Evolutionary conservation across 2,888 invertebrate genomes (phyloP).

Genomic region (Tachystola acroxantha): DNA sequence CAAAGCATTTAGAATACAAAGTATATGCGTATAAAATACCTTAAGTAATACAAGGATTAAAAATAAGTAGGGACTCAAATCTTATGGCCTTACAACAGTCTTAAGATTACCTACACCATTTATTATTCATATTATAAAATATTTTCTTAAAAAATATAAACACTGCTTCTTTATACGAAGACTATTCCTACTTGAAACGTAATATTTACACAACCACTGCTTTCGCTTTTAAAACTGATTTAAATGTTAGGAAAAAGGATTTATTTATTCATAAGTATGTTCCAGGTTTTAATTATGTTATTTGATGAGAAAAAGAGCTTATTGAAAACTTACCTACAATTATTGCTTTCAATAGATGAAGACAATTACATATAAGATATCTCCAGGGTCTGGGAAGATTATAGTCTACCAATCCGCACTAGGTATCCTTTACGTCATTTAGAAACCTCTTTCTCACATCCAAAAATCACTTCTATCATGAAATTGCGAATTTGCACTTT

Average conservation of each 20-base stretch:
- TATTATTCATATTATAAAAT: slow-evolving; percentile 35
- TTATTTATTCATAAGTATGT: not conserved
- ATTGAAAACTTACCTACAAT: too few species aligned
- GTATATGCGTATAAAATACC: slow-evolving; percentile 26
- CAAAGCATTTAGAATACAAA: slow-evolving; percentile 33
- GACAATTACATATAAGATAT: too few species aligned
- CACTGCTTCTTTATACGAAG: slow-evolving; percentile 35
- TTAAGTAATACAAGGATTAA: slow-evolving; percentile 23
- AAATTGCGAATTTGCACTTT: too few species aligned
- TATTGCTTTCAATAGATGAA: too few species aligned
- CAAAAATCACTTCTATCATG: too few species aligned
- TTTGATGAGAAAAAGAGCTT: not conserved
- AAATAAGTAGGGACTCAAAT: slow-evolving; percentile 21
- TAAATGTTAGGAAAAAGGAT: not conserved
- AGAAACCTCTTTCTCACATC: too few species aligned
- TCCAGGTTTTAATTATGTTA: not conserved
- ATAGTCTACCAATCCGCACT: too few species aligned
- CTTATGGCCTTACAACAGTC: slow-evolving; percentile 15
- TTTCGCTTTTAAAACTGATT: not conserved
- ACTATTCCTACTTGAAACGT: slow-evolving; percentile 43
- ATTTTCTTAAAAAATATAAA: slow-evolving; percentile 60
- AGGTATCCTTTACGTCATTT: too few species aligned
- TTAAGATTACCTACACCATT: slow-evolving; percentile 17
- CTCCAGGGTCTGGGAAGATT: too few species aligned
- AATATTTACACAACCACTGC: slow-evolving; percentile 58